A percentile compares a stretch with the other conserved stretches of the same genome.
These are phyloP conservation scores for Cyclophora albipunctata DNA, from an alignment of 2,888 invertebrate genomes.

Conservation along the genomic window DNA sequence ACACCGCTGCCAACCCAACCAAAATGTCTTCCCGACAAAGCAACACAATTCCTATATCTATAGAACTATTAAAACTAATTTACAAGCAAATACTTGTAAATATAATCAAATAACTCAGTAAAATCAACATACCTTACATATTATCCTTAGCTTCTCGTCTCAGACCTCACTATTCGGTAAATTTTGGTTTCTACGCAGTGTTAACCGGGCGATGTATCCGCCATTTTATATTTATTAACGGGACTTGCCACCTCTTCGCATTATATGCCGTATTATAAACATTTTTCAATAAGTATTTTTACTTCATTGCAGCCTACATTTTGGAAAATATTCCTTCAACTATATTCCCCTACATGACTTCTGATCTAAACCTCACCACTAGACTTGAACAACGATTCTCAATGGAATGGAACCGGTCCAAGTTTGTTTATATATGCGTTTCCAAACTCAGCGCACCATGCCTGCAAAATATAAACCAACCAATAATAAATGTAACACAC, in stretches of 20 bases:
- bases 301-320: conserved; percentile 32
- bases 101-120: conserved; percentile 16
- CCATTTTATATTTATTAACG: conserved; percentile 43
- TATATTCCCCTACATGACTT: conserved; percentile 9
- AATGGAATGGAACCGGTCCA: conserved; percentile 13
- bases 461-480: conserved; percentile 11
- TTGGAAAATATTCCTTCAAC: conserved; percentile 16
- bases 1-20: conserved; percentile 4
- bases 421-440: conserved; percentile 34
- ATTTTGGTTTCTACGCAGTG: conserved; percentile 36
- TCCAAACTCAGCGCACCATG: conserved; percentile 11
- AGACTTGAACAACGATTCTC: conserved; percentile 41
- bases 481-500: conserved; percentile 3
- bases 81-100: conserved; percentile 6
- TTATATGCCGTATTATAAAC: conserved; percentile 26
- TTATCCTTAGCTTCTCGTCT: conserved; percentile 30
- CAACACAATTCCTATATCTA: conserved; percentile 15
- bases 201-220: conserved; percentile 57
- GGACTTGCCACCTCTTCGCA: conserved; percentile 34
- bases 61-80: neutral
- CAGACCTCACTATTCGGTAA: conserved; percentile 23
- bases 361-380: conserved; percentile 38
- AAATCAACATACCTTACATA: conserved; percentile 44
- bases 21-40: conserved; percentile 13
- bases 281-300: conserved; percentile 28